phyloP scores from a whole-genome alignment of 1,140 invertebrate genomes.

The Musca domestica region DNA sequence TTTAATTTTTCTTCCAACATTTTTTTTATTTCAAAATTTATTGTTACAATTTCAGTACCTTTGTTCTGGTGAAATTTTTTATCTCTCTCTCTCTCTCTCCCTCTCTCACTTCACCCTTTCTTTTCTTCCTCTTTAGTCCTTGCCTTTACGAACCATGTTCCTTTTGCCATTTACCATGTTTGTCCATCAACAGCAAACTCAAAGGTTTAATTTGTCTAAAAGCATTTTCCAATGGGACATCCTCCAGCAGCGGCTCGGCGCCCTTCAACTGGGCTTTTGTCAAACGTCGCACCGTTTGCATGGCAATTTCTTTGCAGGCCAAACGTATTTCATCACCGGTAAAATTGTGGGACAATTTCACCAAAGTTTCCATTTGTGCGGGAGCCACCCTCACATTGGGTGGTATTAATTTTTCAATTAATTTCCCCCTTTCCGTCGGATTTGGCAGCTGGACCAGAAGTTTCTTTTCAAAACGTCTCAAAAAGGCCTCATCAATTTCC shows the following conservation, averaged over 20 bases:
- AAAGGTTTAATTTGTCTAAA: slow-evolving; percentile 41
- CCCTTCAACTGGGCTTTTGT: slow-evolving; percentile 27
- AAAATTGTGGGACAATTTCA: slow-evolving; percentile 70
- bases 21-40: neutral
- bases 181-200: slow-evolving; percentile 39
- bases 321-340: slow-evolving; percentile 81
- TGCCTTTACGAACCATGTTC: slow-evolving; percentile 39
- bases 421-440: slow-evolving; percentile 60
- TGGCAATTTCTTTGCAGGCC: slow-evolving; percentile 83
- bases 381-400: slow-evolving; percentile 46
- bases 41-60: neutral
- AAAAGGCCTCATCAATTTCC: slow-evolving; percentile 86
- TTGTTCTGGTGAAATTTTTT: neutral
- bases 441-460: slow-evolving; percentile 79
- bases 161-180: slow-evolving; percentile 46
- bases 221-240: slow-evolving; percentile 33
- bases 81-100: too few species aligned
- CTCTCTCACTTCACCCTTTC: too few species aligned
- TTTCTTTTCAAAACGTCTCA: slow-evolving; percentile 84
- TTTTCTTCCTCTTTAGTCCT: too few species aligned
- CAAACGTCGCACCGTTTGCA: slow-evolving; percentile 58
- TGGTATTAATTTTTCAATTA: slow-evolving; percentile 66
- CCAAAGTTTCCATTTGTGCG: slow-evolving; percentile 59
- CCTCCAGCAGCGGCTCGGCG: neutral
- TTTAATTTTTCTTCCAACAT: neutral